Evolutionary conservation across 2,797 vertebrate species (phyloP).

Genomic region (Melanotaenia pygmaea): DNA sequence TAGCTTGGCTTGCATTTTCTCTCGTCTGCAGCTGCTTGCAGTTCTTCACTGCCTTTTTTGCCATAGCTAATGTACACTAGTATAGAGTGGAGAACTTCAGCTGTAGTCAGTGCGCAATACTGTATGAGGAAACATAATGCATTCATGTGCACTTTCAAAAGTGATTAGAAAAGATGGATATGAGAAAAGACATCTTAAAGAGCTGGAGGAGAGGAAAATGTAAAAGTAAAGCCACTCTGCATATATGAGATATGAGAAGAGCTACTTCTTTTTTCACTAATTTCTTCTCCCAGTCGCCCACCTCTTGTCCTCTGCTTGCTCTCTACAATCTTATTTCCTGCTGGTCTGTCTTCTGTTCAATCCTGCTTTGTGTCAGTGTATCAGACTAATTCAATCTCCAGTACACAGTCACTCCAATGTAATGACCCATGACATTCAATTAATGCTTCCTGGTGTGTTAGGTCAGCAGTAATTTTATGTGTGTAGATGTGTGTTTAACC

Average conservation of each 20-base stretch:
- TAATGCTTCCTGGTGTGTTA: constrained; percentile 60
- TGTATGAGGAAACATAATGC: constrained; percentile 11
- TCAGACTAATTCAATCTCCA: constrained; percentile 80
- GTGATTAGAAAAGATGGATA: constrained; percentile 5
- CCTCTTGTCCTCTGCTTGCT: constrained; percentile 50
- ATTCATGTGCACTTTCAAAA: constrained; percentile 4
- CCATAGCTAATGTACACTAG: constrained; percentile 25
- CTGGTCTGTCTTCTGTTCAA: constrained; percentile 64
- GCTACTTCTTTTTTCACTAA: constrained; percentile 44
- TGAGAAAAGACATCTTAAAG: constrained; percentile 12
- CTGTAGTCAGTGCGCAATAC: constrained; percentile 17
- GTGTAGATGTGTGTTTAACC: constrained; percentile 37
- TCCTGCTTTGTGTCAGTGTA: constrained; percentile 72
- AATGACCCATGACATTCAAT: constrained; percentile 81
- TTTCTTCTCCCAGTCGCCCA: constrained; percentile 47
- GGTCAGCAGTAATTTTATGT: constrained; percentile 56
- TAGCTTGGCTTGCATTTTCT: constrained; percentile 9
- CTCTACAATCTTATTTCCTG: constrained; percentile 73
- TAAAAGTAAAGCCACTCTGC: constrained; percentile 45
- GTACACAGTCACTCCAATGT: constrained; percentile 64
- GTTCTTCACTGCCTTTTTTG: constrained; percentile 24
- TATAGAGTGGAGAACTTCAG: constrained; percentile 18
- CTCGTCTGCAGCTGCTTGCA: constrained; percentile 22
- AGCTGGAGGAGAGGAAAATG: constrained; percentile 19
- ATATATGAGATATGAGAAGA: constrained; percentile 54